Conservation (phyloP, 2,113 vertebrate species). For the Erythrocercus mccallii region DNA sequence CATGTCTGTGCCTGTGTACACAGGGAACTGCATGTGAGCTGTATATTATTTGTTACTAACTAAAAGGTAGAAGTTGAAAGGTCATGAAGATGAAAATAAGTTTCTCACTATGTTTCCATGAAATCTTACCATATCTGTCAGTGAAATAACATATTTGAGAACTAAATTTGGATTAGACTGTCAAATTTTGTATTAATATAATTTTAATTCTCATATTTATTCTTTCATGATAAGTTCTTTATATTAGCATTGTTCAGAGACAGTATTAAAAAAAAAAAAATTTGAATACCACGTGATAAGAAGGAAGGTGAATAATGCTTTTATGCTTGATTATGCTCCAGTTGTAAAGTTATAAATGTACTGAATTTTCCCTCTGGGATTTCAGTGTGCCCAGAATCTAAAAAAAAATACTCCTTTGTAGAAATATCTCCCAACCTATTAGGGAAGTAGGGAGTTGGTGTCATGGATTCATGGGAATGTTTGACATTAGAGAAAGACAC, state of each 20-base stretch:
- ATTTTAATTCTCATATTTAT: neutral
- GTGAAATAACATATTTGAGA: neutral
- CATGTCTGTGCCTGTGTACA: neutral
- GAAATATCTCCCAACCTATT: neutral
- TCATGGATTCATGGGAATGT: neutral
- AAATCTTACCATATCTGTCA: neutral
- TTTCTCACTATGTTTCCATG: neutral
- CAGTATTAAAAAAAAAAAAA: neutral
- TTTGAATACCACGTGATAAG: neutral
- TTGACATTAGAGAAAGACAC: neutral
- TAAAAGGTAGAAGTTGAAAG: neutral
- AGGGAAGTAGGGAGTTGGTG: rapidly evolving
- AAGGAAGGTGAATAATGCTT: neutral
- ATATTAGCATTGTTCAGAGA: neutral
- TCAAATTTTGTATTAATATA: neutral
- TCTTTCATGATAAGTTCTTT: neutral
- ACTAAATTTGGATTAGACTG: neutral
- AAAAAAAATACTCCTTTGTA: neutral
- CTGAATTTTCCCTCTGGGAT: neutral
- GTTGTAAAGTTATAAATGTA: neutral
- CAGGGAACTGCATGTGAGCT: neutral
- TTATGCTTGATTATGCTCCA: neutral
- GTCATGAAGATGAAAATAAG: neutral
- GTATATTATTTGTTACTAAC: neutral
- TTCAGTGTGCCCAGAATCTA: neutral